Conservation (phyloP, 2,888 invertebrate genomes). For the Ochropleura leucogaster region DNA sequence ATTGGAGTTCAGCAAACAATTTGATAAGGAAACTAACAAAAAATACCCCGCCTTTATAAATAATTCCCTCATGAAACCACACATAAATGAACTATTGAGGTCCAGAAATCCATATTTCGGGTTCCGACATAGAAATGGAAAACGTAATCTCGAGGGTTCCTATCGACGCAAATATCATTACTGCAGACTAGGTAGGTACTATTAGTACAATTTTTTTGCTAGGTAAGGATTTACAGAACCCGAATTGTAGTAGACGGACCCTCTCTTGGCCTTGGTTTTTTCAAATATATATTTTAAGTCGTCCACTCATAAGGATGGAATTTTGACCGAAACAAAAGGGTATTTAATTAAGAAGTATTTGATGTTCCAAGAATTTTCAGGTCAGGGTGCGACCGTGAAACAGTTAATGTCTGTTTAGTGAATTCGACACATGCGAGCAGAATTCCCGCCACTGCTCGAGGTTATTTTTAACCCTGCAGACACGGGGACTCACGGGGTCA, state of each 20-base stretch:
- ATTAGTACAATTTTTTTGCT: neutral
- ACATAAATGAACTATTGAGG: conserved; percentile 46
- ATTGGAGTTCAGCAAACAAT: conserved; percentile 71
- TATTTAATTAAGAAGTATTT: conserved; percentile 25
- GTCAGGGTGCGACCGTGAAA: conserved; percentile 90
- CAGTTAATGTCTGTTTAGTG: conserved; percentile 89
- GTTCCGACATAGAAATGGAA: neutral
- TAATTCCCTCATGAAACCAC: conserved; percentile 43
- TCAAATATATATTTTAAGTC: neutral
- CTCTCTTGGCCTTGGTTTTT: neutral
- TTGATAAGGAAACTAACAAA: conserved; percentile 68
- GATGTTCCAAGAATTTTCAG: conserved; percentile 83
- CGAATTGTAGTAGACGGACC: neutral
- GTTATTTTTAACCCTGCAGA: conserved; percentile 90
- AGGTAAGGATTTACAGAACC: neutral
- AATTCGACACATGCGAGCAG: conserved; percentile 90
- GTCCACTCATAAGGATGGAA: conserved; percentile 6
- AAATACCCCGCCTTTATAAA: conserved; percentile 55
- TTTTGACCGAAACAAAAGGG: conserved; percentile 32
- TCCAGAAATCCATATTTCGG: neutral
- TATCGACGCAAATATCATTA: neutral
- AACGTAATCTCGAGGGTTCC: neutral
- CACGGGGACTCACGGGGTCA: conserved; percentile 89
- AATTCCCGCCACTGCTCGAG: conserved; percentile 86
- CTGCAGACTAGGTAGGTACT: neutral